These are phyloP conservation scores for Himalopsyche anomala DNA, from an alignment of 2,888 invertebrate species.

Conservation along the genomic window DNA sequence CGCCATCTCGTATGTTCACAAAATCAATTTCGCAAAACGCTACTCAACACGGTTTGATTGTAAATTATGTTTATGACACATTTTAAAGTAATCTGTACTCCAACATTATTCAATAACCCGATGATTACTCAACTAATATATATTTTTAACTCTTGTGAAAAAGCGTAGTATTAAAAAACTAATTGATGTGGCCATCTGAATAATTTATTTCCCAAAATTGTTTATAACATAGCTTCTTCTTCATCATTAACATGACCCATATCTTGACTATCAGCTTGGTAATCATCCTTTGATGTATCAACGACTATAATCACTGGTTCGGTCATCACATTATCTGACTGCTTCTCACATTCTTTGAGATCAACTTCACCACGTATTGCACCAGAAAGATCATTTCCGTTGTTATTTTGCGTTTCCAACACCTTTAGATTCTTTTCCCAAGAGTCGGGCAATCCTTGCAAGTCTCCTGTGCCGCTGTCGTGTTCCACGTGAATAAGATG, in stretches of 20 bases:
- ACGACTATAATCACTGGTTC: neutral
- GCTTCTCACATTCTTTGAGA: neutral
- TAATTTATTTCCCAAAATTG: too few relatives aligned
- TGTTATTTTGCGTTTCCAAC: neutral
- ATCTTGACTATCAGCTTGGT: too few relatives aligned
- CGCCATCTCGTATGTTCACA: conserved; percentile 12
- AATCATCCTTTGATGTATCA: too few relatives aligned
- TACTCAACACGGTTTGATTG: neutral
- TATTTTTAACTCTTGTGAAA: neutral
- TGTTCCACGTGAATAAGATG: neutral
- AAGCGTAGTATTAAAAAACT: too few relatives aligned
- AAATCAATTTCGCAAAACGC: neutral
- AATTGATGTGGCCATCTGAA: too few relatives aligned
- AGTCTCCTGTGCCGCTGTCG: neutral
- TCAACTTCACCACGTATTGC: neutral
- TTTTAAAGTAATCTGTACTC: neutral
- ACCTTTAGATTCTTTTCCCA: neutral
- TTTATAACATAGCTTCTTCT: too few relatives aligned
- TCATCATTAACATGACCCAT: too few relatives aligned
- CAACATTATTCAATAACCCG: too few relatives aligned
- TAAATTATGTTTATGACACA: neutral
- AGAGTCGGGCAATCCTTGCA: conserved; percentile 8
- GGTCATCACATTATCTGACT: neutral
- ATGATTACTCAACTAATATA: too few relatives aligned
- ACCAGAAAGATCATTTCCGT: neutral